Evolutionary conservation across 2,888 invertebrate species (phyloP), one percentile per base, ranked within the genome.

Genomic region (Coremacera marginata): DNA sequence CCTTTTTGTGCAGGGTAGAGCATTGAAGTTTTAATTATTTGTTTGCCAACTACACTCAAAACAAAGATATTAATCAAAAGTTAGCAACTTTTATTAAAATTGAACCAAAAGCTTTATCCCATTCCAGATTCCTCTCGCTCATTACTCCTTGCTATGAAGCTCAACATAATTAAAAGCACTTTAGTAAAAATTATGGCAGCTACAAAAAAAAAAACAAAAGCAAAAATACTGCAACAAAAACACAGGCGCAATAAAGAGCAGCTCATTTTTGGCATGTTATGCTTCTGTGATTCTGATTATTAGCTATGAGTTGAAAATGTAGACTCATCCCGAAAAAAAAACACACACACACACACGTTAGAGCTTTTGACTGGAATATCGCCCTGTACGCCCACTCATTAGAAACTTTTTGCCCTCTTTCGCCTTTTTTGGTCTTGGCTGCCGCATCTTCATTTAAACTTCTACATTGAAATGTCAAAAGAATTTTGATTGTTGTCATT

Each of bases 401-500:
- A 63, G 31, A 63, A 63, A 63, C 31, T 63, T 63, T 63, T 31
- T 25, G 31, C 27, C 34, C 7, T n/a, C 34, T 63, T 31, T n/a
- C 9, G 55, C 22, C 27, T 31, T 63, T n/a, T 63, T 63, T 34
- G 63, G 11, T 68, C 51, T 16, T 25, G 22, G 11, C 51, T 49
- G 37, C 51, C 0, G n/a, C 44, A 37, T 57, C 57, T 71, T 71
- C 70, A 70, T 70, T 71, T 71, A 34, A 57, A 71, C 71, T 71
- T 71, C 37, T 60, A 37, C 71, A 71, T 71, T 71, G 57, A 71
- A 71, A 71, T 71, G 71, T 70, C 71, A 71, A 71, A 71, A 60
- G 71, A 60, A 71, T 71, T 71, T 71, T 75, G 60, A 68, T 75
- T 67, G 60, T 68, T 75, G 73, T 63, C 62, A 73, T 63, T 49